Evolutionary conservation across 2,888 invertebrate species (phyloP), one percentile per base, ranked within the genome.

Genomic region (Troglohyphantes excavatus): DNA sequence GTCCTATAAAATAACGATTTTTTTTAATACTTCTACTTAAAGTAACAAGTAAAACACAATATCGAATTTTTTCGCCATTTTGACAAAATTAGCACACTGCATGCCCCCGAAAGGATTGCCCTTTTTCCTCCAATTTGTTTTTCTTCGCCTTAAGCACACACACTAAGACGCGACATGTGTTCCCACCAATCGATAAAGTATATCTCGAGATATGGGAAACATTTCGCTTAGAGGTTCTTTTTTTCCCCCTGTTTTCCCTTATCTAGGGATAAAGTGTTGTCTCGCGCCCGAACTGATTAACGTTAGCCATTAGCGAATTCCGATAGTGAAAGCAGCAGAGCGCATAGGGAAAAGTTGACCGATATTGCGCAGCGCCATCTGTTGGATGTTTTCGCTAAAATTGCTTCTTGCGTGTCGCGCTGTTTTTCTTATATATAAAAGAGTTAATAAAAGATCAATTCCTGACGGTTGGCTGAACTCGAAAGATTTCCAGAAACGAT

Each of bases 251-350:
- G n/a, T n/a, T n/a, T 65, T 78, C 19, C 33, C 83, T 83, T 86
- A 86, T 86, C 85, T 76, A 23, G 78, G 53, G 78, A 68, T 76
- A 76, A 78, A 78, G 70, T 68, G 85, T 53, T 86, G 70, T 68
- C 76, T 70, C 70, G 76, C 59, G 76, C 59, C 53, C 29, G 26
- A 70, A 86, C 85, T 76, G 68, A 86, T 86, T 86, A 86, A 78
- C 85, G 70, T 76, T 78, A 29, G 59, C 85, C 78, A 86, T 86
- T 86, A 86, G 85, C 78, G 85, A 68, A 86, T 86, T 86, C 85
- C 85, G 78, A 86, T 86, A 86, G 83, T 21, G 23, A 43, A 73
- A 65, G 65, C 83, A 83, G 73, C 59, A 63, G 65, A 83, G 83
- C 83, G 63, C 7, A 72, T 43, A 39, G 43, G 53, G 43, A 83